Evolutionary conservation across 2,888 invertebrate species (phyloP), one percentile per base, ranked within the genome.

Genomic region (Pollenia angustigena): DNA sequence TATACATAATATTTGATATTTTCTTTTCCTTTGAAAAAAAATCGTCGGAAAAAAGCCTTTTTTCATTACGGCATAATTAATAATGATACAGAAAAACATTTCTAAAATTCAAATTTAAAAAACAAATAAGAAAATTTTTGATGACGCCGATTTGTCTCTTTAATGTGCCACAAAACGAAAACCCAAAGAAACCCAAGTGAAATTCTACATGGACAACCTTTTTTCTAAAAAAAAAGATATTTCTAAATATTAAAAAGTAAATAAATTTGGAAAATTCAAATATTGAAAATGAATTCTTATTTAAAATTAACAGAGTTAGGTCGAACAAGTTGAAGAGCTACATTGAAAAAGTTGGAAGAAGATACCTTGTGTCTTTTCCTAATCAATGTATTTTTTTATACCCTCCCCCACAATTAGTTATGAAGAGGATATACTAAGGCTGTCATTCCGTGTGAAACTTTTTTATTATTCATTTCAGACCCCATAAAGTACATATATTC

Each of bases 111-210:
- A 23, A 64, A 64, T 40, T 62, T 40, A 23, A 2, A 58, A 78
- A 76, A 80, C 4, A 46, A 52, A 46, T 23, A 58, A 52, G 8
- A 81, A 78, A 42, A 60, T 72, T 48, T 87, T 76, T 81, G 84
- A 87, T 74, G 87, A 78, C 87, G 84, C 87, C 87, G 87, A 84
- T 78, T 78, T 81, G 84, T 87, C 86, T 86, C 75, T 74, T 84
- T 66, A 58, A 54, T 46, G 40, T 71, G 54, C 42, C 16, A 54
- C 32, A 23, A 69, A 60, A 48, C 14, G 18, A 75, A 60, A 48
- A 48, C 12, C 11, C 32, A 48, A 60, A 48, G 46, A 14, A 52
- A 40, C 16, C 60, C n/a, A 18, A 72, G 44, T 12, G 4, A 58
- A 23, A n/a, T 0, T 56, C 16, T 50, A 42, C 75, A 50, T 60